Percentiles rank a stretch among this genome's conserved stretches.
Conservation (phyloP, 2,888 invertebrate genomes). For the Melipona bicolor region DNA sequence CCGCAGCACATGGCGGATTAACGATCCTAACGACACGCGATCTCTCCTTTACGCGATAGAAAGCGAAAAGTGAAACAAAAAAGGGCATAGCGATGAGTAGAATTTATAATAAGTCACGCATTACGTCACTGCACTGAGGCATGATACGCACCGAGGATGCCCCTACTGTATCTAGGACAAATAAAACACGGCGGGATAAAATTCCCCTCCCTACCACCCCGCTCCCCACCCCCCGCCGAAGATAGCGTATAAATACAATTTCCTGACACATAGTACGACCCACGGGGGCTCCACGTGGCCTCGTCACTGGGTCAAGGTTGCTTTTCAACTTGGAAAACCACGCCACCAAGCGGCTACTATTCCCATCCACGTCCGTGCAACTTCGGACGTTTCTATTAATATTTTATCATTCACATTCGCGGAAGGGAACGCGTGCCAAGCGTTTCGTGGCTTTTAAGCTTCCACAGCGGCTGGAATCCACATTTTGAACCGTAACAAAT, state of each 20-base stretch:
- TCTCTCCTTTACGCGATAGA: slow-evolving; percentile 12
- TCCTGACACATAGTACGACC: slow-evolving; percentile 27
- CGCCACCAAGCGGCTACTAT: slow-evolving; percentile 16
- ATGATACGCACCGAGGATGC: neutral
- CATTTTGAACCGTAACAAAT: slow-evolving; percentile 14
- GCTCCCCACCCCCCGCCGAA: neutral
- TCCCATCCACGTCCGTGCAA: neutral
- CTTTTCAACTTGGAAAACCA: slow-evolving; percentile 63
- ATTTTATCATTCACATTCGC: slow-evolving; percentile 35
- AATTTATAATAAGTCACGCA: slow-evolving; percentile 37
- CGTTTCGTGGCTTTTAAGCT: neutral
- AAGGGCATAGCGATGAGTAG: slow-evolving; percentile 41
- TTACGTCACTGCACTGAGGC: slow-evolving; percentile 37
- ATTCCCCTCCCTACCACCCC: neutral
- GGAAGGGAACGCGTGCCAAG: slow-evolving; percentile 16
- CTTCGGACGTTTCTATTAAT: slow-evolving; percentile 26
- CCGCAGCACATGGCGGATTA: neutral
- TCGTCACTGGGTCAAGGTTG: slow-evolving; percentile 72
- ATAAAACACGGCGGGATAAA: slow-evolving; percentile 26
- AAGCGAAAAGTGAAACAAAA: slow-evolving; percentile 49
- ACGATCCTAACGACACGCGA: neutral
- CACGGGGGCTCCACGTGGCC: slow-evolving; percentile 28
- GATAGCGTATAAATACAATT: slow-evolving; percentile 42
- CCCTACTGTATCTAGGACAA: slow-evolving; percentile 35
- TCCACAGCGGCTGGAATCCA: neutral